Evolutionary conservation across 2,888 invertebrate genomes (phyloP), one percentile per base, ranked within the genome.

Genomic region (Oligia latruncula): DNA sequence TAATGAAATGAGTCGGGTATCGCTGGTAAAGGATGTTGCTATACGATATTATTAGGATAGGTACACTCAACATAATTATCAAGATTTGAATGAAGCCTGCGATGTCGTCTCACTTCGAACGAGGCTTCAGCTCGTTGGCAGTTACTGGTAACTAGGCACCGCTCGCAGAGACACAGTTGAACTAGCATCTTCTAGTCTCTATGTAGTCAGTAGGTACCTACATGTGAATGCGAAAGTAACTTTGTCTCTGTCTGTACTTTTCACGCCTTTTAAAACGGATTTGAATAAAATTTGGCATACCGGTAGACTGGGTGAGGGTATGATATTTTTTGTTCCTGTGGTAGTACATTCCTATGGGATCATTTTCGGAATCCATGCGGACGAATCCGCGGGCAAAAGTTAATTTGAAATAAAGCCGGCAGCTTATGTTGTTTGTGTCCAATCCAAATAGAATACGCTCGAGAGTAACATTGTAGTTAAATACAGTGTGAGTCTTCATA

Each of bases 1-100:
- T 92, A 92, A 92, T 91, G 91, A 90, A 92, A 89, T 90, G 88
- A 87, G 88, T 85, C 87, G 85, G 83, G 83, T 87, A 84, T 84
- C 82, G 89, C 80, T 83, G 82, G 86, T 89, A 82, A 81, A 86
- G 77, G 82, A 81, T 86, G 85, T 85, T 84, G 80, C 74, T 83
- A 72, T 80, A 71, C 64, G 40, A 60, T 60, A 60, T 58, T 13
- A 9, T 46, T 49, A 49, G 49, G 49, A 49, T 64, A 65, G 15
- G 52, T 74, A 68, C 62, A 76, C 49, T 76, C 58, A 52, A 76
- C 65, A 62, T 68, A 49, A 49, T 9, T 13, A 71, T 49, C 58
- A 11, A 15, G 17, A 68, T 35, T 78, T 65, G 17, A 64, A 65
- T 52, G 55, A 46, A 72, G 15, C 66, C 46, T 55, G 64, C 68